Conservation (phyloP, 2,888 invertebrate species). For the Metallyticus violacea region DNA sequence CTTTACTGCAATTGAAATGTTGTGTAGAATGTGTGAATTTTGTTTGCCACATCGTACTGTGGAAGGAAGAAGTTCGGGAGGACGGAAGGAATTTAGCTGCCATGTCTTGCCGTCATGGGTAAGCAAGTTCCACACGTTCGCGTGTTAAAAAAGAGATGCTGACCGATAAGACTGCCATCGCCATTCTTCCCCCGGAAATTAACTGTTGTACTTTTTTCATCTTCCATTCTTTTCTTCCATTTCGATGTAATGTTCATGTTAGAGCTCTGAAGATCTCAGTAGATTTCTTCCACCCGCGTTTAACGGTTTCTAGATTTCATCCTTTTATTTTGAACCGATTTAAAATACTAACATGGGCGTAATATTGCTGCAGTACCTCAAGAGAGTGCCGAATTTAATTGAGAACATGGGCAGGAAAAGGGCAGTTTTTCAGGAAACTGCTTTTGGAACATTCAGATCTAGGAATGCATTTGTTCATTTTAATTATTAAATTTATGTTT, state of each 20-base stretch:
- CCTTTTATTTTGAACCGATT: background rate
- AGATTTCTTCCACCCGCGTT: background rate
- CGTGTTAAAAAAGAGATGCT: background rate
- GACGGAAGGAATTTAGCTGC: background rate
- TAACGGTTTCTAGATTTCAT: background rate
- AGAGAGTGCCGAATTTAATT: too few species aligned
- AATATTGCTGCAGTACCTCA: too few species aligned
- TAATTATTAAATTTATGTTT: too few species aligned
- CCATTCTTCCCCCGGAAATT: constrained; percentile 11
- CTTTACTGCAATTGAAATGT: too few species aligned
- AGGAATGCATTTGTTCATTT: too few species aligned
- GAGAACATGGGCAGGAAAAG: too few species aligned
- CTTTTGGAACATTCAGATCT: too few species aligned
- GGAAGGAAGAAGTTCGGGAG: too few species aligned
- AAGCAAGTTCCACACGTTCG: background rate
- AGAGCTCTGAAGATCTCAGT: background rate
- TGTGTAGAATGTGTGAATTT: too few species aligned
- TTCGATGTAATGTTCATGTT: background rate
- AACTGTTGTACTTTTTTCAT: background rate
- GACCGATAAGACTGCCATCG: constrained; percentile 7
- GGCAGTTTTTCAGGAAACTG: too few species aligned
- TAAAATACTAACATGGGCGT: too few species aligned
- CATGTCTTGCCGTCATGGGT: constrained; percentile 11
- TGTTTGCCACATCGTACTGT: too few species aligned
- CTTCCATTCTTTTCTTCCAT: background rate